Evolutionary conservation across 2,113 vertebrate species (phyloP).

Genomic region (Fukomys damarensis): DNA sequence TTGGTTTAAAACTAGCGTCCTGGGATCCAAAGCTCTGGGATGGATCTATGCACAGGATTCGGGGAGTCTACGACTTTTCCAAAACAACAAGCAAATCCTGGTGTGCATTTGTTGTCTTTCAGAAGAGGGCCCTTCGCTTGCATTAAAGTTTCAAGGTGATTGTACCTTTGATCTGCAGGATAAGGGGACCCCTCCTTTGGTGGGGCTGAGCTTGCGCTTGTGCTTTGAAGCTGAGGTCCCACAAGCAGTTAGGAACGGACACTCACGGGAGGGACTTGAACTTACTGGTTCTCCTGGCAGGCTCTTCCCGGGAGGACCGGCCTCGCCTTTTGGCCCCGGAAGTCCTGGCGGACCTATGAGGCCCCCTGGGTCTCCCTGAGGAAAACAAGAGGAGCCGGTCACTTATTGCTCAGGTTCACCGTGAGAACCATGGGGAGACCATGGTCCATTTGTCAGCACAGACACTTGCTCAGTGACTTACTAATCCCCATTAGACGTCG

Average conservation of each 20-base stretch:
- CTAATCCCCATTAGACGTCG: background rate
- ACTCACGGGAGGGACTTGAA: conserved; percentile 1
- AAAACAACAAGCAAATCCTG: background rate
- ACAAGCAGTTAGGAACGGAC: background rate
- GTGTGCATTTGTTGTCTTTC: background rate
- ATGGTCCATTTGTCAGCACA: background rate
- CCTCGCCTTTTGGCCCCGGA: conserved; percentile 95
- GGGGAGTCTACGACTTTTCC: background rate
- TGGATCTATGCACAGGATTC: background rate
- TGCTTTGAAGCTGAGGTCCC: background rate
- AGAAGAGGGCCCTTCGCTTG: background rate
- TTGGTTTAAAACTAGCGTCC: background rate
- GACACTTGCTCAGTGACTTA: background rate
- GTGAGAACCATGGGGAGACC: background rate
- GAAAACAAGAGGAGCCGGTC: conserved; percentile 55
- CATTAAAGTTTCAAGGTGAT: background rate
- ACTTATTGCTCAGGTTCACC: background rate
- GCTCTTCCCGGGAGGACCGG: conserved; percentile 90
- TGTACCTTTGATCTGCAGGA: conserved; percentile 11
- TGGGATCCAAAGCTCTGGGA: background rate
- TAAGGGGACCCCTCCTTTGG: background rate
- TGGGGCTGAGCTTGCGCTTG: background rate
- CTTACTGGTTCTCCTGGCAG: conserved; percentile 88
- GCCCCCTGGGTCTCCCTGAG: conserved; percentile 92
- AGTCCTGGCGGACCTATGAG: conserved; percentile 89